These are phyloP conservation scores for Callyntrura guangdongensis DNA, from an alignment of 2,888 invertebrate species.

Conservation along the genomic window DNA sequence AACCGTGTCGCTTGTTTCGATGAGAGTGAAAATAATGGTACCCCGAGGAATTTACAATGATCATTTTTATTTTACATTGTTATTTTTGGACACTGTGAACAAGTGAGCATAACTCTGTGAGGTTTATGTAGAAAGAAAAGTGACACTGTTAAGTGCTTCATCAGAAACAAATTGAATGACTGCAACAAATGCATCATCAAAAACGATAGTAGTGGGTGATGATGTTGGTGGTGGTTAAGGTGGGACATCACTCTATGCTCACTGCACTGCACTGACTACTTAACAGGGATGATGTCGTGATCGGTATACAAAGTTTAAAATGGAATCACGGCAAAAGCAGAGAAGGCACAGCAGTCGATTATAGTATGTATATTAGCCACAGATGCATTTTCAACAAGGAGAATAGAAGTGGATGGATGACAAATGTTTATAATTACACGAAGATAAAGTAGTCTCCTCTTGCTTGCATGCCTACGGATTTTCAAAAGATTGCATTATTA, in stretches of 20 bases:
- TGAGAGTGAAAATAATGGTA: background rate
- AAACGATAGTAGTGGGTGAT: too few relatives aligned
- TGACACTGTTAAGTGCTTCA: conserved; percentile 1
- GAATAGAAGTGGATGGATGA: conserved; percentile 53
- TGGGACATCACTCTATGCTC: too few relatives aligned
- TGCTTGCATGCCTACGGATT: too few relatives aligned
- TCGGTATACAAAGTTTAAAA: background rate
- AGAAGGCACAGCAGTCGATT: too few relatives aligned
- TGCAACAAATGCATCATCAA: too few relatives aligned
- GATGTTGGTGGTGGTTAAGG: background rate
- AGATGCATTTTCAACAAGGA: conserved; percentile 13
- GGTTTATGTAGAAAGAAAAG: background rate
- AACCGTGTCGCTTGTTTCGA: background rate
- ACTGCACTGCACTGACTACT: too few relatives aligned
- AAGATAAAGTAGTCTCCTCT: background rate
- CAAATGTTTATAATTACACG: conserved; percentile 36
- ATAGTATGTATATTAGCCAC: too few relatives aligned
- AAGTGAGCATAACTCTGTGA: background rate
- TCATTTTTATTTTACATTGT: conserved; percentile 33
- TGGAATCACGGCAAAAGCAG: background rate
- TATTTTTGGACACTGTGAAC: background rate
- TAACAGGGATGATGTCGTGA: conserved; percentile 2
- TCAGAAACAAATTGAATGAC: conserved; percentile 17
- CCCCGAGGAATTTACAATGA: conserved; percentile 21
- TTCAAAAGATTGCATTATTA: conserved; percentile 32